Evolutionary conservation across 1,140 invertebrate species (phyloP).

Genomic region (Drosophila orosa): DNA sequence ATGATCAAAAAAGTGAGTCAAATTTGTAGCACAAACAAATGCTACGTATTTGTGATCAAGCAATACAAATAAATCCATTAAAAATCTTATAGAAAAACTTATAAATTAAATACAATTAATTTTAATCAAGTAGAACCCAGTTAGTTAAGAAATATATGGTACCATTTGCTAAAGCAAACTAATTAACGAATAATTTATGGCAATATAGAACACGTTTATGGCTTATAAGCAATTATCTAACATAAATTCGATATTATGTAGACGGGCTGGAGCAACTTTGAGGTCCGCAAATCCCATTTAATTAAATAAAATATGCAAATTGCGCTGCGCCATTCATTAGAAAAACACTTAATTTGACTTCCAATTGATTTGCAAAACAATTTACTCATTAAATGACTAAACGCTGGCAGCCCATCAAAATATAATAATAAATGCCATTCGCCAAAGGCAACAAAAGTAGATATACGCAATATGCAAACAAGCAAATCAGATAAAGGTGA

Average conservation of each 20-base stretch:
- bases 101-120: conserved; percentile 2
- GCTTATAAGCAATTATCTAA: conserved; percentile 8
- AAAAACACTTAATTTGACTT: conserved; percentile 34
- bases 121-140: neutral
- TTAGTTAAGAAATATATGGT: neutral
- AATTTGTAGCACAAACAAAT: neutral
- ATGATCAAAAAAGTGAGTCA: neutral
- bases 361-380: conserved; percentile 56
- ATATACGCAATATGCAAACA: conserved; percentile 6
- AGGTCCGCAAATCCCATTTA: conserved; percentile 12
- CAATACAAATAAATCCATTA: neutral
- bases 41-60: neutral
- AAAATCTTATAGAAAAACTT: neutral
- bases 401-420: conserved; percentile 40
- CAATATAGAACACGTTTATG: conserved; percentile 19
- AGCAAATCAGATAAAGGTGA: conserved; percentile 39
- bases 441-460: conserved; percentile 17
- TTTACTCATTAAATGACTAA: conserved; percentile 50
- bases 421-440: conserved; percentile 4
- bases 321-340: conserved; percentile 11
- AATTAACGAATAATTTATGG: neutral
- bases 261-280: neutral
- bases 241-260: conserved; percentile 19
- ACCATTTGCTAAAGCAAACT: neutral
- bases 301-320: conserved; percentile 54